These are phyloP conservation scores for Florisuga fusca DNA, from an alignment of 2,797 vertebrate genomes.

Conservation along the genomic window DNA sequence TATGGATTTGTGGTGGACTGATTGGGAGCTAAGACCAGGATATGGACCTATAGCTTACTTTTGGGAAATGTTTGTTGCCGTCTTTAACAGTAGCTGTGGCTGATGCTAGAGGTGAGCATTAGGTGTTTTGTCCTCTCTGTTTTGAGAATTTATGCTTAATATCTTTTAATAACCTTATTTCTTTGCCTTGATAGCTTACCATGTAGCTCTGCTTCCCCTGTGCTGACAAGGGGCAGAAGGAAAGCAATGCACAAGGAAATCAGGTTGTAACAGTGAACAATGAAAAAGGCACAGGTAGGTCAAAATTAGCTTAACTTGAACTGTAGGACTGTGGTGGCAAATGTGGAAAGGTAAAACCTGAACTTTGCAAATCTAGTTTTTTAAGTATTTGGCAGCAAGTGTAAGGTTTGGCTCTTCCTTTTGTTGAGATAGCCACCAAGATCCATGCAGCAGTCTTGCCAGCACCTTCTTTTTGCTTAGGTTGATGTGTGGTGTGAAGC, in stretches of 20 bases:
- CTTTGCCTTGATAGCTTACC: neutral
- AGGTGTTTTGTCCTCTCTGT: neutral
- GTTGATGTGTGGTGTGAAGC: neutral
- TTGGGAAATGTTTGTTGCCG: neutral
- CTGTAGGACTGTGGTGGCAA: neutral
- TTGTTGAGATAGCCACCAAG: neutral
- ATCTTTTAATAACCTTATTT: neutral
- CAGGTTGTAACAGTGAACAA: neutral
- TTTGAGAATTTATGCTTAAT: neutral
- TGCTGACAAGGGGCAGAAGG: neutral
- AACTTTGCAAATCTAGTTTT: neutral
- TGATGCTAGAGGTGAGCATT: neutral
- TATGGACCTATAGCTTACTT: rapidly evolving
- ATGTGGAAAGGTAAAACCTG: neutral
- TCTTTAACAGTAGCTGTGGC: neutral
- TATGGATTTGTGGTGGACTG: neutral
- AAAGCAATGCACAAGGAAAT: neutral
- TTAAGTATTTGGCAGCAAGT: neutral
- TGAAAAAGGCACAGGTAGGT: neutral
- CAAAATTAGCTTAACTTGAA: neutral
- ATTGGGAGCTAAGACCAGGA: neutral
- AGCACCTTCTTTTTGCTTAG: neutral
- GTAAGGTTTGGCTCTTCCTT: neutral
- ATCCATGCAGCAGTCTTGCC: neutral
- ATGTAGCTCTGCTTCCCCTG: neutral